phyloP scores from a whole-genome alignment of 1,140 invertebrate genomes.

The Myzus persicae region DNA sequence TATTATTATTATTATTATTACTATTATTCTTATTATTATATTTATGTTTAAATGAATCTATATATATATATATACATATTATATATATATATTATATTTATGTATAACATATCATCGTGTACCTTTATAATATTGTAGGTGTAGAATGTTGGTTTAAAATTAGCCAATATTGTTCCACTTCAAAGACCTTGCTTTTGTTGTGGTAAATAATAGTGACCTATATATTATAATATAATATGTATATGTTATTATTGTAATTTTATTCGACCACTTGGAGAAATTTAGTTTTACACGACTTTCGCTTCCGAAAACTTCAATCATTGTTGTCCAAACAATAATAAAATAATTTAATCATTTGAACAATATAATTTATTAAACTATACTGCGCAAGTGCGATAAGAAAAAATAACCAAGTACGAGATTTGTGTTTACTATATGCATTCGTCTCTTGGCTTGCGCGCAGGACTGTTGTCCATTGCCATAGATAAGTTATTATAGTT shows the following conservation, averaged over 20 bases:
- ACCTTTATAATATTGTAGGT: slow-evolving; percentile 50
- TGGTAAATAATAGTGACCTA: slow-evolving; percentile 27
- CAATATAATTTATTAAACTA: not conserved
- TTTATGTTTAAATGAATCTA: slow-evolving; percentile 52
- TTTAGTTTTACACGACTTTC: slow-evolving; percentile 45
- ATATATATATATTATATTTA: slow-evolving; percentile 45
- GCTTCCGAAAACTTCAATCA: slow-evolving; percentile 29
- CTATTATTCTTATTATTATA: slow-evolving; percentile 49
- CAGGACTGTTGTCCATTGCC: slow-evolving; percentile 35
- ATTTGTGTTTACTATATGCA: not conserved
- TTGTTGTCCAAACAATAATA: slow-evolving; percentile 18
- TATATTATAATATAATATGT: slow-evolving; percentile 24
- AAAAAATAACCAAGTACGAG: not conserved
- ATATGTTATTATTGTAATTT: slow-evolving; percentile 19
- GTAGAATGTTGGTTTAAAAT: not conserved
- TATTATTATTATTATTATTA: slow-evolving; percentile 50
- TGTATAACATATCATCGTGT: slow-evolving; percentile 56
- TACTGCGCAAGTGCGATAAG: not conserved
- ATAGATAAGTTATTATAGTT: slow-evolving; percentile 55
- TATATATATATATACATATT: slow-evolving; percentile 18
- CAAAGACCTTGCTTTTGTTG: slow-evolving; percentile 34
- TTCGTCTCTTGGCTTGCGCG: slow-evolving; percentile 2
- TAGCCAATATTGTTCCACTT: slow-evolving; percentile 35
- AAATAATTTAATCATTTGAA: slow-evolving; percentile 25
- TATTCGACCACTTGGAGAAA: slow-evolving; percentile 20